Evolutionary conservation across 2,113 vertebrate genomes (phyloP).

Genomic region (Bos taurus): DNA sequence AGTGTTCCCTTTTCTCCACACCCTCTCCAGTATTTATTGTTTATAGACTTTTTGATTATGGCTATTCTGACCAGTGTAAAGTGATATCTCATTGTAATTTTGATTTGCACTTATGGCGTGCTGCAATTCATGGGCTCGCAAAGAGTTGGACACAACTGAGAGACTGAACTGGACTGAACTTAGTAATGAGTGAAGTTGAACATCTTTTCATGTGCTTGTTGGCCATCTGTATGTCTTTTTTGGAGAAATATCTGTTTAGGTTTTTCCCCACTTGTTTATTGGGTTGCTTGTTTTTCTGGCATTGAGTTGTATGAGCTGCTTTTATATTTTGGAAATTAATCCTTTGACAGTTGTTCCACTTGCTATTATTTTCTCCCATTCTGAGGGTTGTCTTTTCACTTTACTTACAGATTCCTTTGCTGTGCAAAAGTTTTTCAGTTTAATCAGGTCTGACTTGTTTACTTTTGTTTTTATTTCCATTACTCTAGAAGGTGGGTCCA

Average conservation of each 20-base stretch:
- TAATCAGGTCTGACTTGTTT: background rate
- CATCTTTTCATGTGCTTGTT: background rate
- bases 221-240: background rate
- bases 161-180: no score
- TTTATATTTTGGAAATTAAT: background rate
- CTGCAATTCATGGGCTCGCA: no score
- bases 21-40: no score
- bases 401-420: background rate
- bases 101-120: background rate
- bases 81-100: background rate
- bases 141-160: no score
- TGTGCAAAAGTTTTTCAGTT: background rate
- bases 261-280: background rate
- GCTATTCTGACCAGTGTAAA: no score
- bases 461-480: background rate
- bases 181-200: background rate
- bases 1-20: no score
- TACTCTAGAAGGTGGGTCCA: background rate
- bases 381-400: background rate
- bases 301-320: background rate
- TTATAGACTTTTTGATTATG: no score
- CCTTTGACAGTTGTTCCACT: background rate
- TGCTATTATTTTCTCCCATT: background rate
- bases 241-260: background rate
- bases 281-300: background rate